Conservation (phyloP, 2,113 vertebrate genomes). For the human (Homo sapiens) region DNA sequence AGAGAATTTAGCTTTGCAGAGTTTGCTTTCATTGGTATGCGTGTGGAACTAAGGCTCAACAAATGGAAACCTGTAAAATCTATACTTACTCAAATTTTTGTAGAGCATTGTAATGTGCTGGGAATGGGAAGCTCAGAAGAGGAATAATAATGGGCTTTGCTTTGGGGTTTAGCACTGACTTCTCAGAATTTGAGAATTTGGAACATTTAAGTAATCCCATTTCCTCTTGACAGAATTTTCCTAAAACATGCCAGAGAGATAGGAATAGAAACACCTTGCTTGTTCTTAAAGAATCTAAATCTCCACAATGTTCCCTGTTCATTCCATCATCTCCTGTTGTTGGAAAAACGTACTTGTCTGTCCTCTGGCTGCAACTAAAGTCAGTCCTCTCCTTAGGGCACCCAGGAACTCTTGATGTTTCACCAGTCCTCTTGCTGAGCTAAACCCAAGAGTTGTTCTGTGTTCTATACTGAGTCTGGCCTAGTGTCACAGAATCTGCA, state of each 20-base stretch:
- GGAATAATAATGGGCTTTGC: neutral
- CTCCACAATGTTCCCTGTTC: neutral
- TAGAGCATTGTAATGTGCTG: neutral
- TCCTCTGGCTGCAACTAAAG: neutral
- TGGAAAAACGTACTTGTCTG: neutral
- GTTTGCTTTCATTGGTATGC: neutral
- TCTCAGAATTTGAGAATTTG: conserved; percentile 22
- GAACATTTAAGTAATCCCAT: neutral
- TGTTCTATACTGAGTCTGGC: neutral
- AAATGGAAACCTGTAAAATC: neutral
- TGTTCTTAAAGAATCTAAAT: neutral
- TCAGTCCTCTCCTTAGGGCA: neutral
- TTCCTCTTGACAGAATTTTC: neutral
- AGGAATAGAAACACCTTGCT: neutral
- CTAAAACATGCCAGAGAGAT: neutral
- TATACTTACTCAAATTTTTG: neutral
- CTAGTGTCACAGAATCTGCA: neutral
- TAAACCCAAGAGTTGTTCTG: neutral
- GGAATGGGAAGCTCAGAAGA: neutral
- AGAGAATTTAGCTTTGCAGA: neutral
- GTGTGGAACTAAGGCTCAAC: neutral
- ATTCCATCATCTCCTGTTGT: neutral
- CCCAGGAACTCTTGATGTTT: neutral
- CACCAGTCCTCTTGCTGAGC: neutral
- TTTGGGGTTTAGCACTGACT: neutral